These are phyloP conservation scores for Exephanes ischioxanthus DNA, from an alignment of 2,888 invertebrate species.

Conservation along the genomic window DNA sequence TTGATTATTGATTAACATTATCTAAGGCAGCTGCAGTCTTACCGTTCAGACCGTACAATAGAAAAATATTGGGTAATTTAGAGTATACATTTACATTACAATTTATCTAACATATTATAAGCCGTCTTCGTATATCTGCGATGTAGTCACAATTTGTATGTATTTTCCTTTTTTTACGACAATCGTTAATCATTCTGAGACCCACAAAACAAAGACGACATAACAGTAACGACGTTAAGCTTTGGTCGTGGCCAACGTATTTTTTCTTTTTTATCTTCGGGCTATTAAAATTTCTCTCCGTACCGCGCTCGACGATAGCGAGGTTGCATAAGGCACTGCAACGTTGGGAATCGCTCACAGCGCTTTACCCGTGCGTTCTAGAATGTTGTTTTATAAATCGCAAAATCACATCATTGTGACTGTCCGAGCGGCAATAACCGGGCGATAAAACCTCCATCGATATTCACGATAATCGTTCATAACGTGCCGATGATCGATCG, in stretches of 20 bases:
- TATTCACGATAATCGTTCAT: not conserved
- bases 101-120: conserved; percentile 40
- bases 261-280: conserved; percentile 1
- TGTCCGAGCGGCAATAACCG: not conserved
- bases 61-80: conserved; percentile 76
- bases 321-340: conserved; percentile 53
- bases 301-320: not conserved
- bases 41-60: conserved; percentile 74
- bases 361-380: not conserved
- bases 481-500: conserved; percentile 23
- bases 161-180: conserved; percentile 13
- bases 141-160: conserved; percentile 30
- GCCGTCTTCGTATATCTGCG: conserved; percentile 25
- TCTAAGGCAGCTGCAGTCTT: conserved; percentile 78
- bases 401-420: not conserved
- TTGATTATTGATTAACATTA: conserved; percentile 62
- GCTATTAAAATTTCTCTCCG: not conserved
- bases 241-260: conserved; percentile 31
- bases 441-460: not conserved
- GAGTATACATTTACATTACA: conserved; percentile 44
- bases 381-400: conserved; percentile 17
- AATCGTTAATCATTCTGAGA: conserved; percentile 14
- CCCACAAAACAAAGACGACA: conserved; percentile 19
- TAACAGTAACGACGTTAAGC: conserved; percentile 5
- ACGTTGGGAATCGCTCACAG: not conserved